Percentiles rank a stretch among this genome's conserved stretches.
phyloP scores from a whole-genome alignment of 2,888 invertebrate species.

The Sabatieria punctata region DNA sequence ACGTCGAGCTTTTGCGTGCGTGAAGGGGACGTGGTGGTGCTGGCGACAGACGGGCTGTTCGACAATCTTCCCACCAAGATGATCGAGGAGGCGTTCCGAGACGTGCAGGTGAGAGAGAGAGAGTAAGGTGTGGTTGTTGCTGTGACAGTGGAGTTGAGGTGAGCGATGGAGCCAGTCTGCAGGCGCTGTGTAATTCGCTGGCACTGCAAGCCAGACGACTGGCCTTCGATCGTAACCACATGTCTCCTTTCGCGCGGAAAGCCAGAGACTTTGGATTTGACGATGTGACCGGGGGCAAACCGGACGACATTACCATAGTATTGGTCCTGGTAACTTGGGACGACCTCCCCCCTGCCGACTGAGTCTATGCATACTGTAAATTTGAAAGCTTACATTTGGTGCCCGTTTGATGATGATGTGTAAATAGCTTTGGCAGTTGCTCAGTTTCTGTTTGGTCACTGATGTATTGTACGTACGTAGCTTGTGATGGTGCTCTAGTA shows the following conservation, averaged over 20 bases:
- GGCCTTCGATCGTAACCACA: slow-evolving; percentile 79
- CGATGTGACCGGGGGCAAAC: slow-evolving; percentile 62
- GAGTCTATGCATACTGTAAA: no score
- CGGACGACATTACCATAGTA: slow-evolving; percentile 94
- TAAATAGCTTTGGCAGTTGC: no score
- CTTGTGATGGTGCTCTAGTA: no score
- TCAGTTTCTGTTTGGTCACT: no score
- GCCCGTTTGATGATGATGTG: no score
- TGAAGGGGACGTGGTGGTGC: slow-evolving; percentile 70
- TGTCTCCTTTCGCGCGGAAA: slow-evolving; percentile 85
- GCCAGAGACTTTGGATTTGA: slow-evolving; percentile 81
- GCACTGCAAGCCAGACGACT: slow-evolving; percentile 85
- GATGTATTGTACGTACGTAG: no score
- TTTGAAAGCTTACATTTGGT: no score
- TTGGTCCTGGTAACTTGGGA: slow-evolving; percentile 56
- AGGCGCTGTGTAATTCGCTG: slow-evolving; percentile 78
- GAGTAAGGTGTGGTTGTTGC: no score
- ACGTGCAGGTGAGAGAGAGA: slow-evolving; percentile 23
- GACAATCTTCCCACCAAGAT: slow-evolving; percentile 87
- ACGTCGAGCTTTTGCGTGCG: slow-evolving; percentile 68
- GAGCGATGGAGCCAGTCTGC: slow-evolving; percentile 39
- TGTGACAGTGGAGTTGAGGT: no score
- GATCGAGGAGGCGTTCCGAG: slow-evolving; percentile 65
- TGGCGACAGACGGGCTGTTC: slow-evolving; percentile 95
- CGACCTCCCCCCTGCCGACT: no score